Percentiles rank a stretch among this genome's conserved stretches.
Conservation (phyloP, 2,888 invertebrate species). For the Aphodius sticticus region DNA sequence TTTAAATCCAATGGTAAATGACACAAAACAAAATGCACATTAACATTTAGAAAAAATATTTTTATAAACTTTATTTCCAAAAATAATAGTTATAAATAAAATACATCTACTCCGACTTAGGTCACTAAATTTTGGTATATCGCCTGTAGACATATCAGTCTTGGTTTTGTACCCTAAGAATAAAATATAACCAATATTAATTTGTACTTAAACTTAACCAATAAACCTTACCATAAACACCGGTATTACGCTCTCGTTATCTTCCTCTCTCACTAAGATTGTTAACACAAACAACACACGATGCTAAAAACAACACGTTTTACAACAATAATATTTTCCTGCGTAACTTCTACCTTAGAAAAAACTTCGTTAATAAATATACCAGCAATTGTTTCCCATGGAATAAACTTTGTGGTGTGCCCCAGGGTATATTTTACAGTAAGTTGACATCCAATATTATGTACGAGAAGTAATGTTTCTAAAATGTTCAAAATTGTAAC, state of each 20-base stretch:
- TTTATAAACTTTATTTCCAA: neutral
- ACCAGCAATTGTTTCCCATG: slow-evolving; percentile 55
- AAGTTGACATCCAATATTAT: slow-evolving; percentile 57
- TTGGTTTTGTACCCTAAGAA: slow-evolving; percentile 55
- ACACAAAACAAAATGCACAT: neutral
- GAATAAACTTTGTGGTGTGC: slow-evolving; percentile 53
- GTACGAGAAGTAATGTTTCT: slow-evolving; percentile 54
- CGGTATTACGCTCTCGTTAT: slow-evolving; percentile 52
- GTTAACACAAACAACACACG: slow-evolving; percentile 58
- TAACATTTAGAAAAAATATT: neutral
- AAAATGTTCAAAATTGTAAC: slow-evolving; percentile 28
- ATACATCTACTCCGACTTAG: neutral
- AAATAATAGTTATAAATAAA: slow-evolving; percentile 17
- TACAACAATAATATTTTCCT: slow-evolving; percentile 19
- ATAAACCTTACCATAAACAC: slow-evolving; percentile 55
- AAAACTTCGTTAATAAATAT: slow-evolving; percentile 61
- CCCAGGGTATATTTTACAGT: slow-evolving; percentile 53
- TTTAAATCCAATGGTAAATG: neutral
- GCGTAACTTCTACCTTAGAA: slow-evolving; percentile 53
- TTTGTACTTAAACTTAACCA: slow-evolving; percentile 9
- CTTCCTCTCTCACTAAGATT: slow-evolving; percentile 56
- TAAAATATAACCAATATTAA: neutral
- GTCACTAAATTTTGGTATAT: slow-evolving; percentile 49
- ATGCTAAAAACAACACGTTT: slow-evolving; percentile 50
- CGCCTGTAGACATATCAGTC: slow-evolving; percentile 56